Percentiles rank a stretch among this genome's conserved stretches.
These are phyloP conservation scores for Cephus nigrinus DNA, from an alignment of 2,888 invertebrate genomes.

Conservation along the genomic window DNA sequence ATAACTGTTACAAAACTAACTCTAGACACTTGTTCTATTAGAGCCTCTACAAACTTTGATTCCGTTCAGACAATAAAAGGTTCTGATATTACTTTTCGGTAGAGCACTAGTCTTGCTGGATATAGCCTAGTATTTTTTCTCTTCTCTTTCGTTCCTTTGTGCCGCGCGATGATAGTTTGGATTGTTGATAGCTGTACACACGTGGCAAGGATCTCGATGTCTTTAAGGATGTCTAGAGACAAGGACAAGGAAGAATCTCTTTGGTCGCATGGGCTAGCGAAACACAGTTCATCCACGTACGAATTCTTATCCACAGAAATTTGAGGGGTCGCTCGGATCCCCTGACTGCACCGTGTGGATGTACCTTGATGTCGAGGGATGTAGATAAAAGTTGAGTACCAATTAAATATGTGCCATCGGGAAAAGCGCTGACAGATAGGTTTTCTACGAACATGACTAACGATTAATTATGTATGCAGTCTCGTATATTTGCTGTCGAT, in stretches of 20 bases:
- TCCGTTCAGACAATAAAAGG: background rate
- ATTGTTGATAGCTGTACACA: background rate
- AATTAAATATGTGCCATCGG: conserved; percentile 6
- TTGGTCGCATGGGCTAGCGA: background rate
- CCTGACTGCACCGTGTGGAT: background rate
- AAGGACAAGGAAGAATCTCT: background rate
- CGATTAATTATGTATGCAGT: conserved; percentile 28
- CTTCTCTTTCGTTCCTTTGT: background rate
- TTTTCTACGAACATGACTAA: background rate
- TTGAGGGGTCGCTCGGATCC: background rate
- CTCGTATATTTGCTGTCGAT: conserved; percentile 20
- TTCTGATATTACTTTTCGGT: background rate
- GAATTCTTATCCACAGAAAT: background rate
- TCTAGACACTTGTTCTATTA: background rate
- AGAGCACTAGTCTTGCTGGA: background rate
- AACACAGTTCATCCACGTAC: background rate
- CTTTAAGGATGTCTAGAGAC: background rate
- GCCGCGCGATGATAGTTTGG: background rate
- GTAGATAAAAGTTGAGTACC: background rate
- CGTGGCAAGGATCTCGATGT: background rate
- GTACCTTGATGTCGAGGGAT: background rate
- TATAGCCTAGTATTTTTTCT: background rate
- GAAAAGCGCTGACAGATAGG: conserved; percentile 4
- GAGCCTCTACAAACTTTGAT: background rate
- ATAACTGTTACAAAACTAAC: background rate